Evolutionary conservation across 2,113 vertebrate species (phyloP), one percentile per base, ranked within the genome.

Genomic region (Cyanoramphus novaezelandiae): DNA sequence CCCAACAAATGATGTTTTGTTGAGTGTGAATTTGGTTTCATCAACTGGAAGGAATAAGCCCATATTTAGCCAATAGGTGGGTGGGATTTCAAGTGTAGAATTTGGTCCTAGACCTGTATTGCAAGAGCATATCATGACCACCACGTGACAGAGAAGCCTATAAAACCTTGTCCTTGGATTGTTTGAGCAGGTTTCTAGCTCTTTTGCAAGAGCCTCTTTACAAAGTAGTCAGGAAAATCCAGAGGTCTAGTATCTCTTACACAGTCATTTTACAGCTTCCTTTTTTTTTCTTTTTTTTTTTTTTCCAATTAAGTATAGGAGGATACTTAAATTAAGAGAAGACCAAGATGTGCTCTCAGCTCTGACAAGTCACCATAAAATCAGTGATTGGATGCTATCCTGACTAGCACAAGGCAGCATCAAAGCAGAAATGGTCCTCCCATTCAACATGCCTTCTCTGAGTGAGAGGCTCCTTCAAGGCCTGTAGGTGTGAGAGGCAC

Each of bases 81-180:
- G 15, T 14, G 18, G 21, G 25, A 63, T 28, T 16, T 52, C n/a
- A 35, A 8, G 8, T 7, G 35, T 28, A 88, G 71, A 74, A 65
- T 80, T 63, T 70, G 6, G 12, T 31, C 44, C 37, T 65, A 49
- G 47, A 25, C 10, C 10, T 65, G 31, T 18, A 33, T 25, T 77
- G 24, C 21, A 53, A 57, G 59, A 72, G 49, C 0, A 0, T 55
- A 43, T 83, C 0, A 0, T 53, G 27, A 59, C 11, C 7, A 8
- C 13, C 13, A 35, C 2, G 3, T 5, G 17, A 33, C 16, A 11
- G 17, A 78, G 25, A 80, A 50, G 5, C 7, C 37, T n/a, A 4
- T 6, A 28, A 77, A 74, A 69, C 16, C 25, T 75, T 5, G 0
- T 44, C 31, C 23, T 81, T 43, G 25, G 39, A 35, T 27, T 82